Evolutionary conservation across 2,113 vertebrate genomes (phyloP).

Genomic region (Antigone vipio): DNA sequence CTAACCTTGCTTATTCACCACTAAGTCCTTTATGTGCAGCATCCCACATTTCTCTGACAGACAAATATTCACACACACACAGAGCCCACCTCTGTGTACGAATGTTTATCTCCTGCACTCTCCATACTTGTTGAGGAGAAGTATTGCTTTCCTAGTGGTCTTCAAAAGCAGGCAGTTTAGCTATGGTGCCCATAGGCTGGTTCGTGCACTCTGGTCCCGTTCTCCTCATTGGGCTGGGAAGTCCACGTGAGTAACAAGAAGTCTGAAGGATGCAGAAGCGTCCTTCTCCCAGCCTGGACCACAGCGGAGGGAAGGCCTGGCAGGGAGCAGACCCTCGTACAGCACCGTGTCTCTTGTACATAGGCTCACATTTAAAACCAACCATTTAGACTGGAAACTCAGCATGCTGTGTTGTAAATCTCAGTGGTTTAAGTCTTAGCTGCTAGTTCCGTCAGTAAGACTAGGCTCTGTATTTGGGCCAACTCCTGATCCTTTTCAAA

Average conservation of each 20-base stretch:
- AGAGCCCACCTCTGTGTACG: neutral
- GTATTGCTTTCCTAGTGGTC: neutral
- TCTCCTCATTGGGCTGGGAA: neutral
- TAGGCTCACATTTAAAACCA: neutral
- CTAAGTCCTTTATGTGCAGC: neutral
- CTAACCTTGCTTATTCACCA: neutral
- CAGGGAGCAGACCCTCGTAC: rapidly evolving
- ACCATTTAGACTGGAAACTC: neutral
- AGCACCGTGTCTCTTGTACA: rapidly evolving
- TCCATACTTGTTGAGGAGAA: neutral
- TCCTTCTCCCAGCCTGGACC: neutral
- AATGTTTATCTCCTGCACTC: neutral
- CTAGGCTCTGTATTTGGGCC: neutral
- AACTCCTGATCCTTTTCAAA: neutral
- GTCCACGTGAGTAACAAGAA: neutral
- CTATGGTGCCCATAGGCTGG: neutral
- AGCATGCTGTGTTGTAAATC: neutral
- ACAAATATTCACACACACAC: neutral
- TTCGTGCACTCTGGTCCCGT: neutral
- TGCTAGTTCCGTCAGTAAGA: neutral
- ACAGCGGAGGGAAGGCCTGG: neutral
- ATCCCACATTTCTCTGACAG: neutral
- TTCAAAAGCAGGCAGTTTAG: neutral
- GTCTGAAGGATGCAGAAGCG: rapidly evolving
- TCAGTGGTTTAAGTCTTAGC: neutral